phyloP scores from a whole-genome alignment of 2,888 invertebrate genomes.

The Thelaira solivaga region DNA sequence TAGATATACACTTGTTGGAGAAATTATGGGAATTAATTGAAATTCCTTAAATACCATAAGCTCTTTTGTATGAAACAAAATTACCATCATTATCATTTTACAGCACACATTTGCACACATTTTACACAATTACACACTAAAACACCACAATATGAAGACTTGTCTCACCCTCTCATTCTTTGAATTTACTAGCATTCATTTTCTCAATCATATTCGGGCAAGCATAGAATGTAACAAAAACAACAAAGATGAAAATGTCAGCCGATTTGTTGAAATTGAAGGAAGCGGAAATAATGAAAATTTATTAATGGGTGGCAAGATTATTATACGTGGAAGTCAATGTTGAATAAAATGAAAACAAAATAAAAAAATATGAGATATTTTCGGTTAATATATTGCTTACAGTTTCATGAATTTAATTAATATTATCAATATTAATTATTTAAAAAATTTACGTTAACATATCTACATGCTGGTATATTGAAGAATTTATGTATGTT shows the following conservation, averaged over 20 bases:
- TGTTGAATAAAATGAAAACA: background rate
- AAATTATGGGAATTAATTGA: conserved; percentile 77
- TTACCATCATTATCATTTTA: conserved; percentile 72
- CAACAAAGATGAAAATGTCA: conserved; percentile 41
- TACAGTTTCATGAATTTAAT: conserved; percentile 40
- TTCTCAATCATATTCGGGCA: conserved; percentile 9
- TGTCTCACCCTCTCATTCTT: background rate
- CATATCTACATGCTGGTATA: no score
- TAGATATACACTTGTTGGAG: conserved; percentile 62
- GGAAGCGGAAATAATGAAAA: conserved; percentile 11
- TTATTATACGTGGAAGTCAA: conserved; percentile 33
- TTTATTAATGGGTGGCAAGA: conserved; percentile 10
- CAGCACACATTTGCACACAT: conserved; percentile 8
- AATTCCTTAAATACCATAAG: conserved; percentile 76
- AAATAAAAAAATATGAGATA: no score
- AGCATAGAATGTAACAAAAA: conserved; percentile 13
- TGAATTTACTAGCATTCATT: conserved; percentile 7
- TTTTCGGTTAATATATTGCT: conserved; percentile 12
- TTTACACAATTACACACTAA: background rate
- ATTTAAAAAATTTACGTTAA: background rate
- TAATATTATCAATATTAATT: conserved; percentile 49
- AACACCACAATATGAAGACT: background rate
- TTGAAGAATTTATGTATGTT: background rate
- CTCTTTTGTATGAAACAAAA: conserved; percentile 75
- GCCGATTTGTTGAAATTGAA: background rate